Evolutionary conservation across 2,888 invertebrate species (phyloP).

Genomic region (Mayetiola destructor): DNA sequence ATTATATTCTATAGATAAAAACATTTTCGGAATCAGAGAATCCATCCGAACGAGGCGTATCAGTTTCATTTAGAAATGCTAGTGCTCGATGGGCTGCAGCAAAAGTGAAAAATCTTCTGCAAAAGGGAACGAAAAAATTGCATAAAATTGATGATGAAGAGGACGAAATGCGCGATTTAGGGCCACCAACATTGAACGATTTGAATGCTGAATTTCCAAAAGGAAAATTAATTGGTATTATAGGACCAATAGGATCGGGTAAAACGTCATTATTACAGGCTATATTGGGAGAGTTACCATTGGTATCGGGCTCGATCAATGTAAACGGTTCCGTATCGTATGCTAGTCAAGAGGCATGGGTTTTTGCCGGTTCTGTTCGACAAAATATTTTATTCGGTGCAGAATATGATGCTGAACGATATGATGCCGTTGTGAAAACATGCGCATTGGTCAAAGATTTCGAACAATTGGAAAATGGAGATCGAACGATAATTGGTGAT

Average conservation of each 20-base stretch:
- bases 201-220: slow-evolving; percentile 39
- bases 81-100: slow-evolving; percentile 35
- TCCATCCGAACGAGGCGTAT: slow-evolving; percentile 23
- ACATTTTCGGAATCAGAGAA: slow-evolving; percentile 19
- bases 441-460: slow-evolving; percentile 39
- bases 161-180: background rate
- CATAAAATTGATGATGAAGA: background rate
- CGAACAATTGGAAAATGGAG: slow-evolving; percentile 38
- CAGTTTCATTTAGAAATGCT: slow-evolving; percentile 25
- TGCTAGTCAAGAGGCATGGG: slow-evolving; percentile 76
- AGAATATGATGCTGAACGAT: slow-evolving; percentile 26
- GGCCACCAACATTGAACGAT: slow-evolving; percentile 31
- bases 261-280: slow-evolving; percentile 55
- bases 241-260: slow-evolving; percentile 63
- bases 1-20: slow-evolving; percentile 11
- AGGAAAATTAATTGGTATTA: slow-evolving; percentile 50
- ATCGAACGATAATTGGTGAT: slow-evolving; percentile 45
- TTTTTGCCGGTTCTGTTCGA: slow-evolving; percentile 57
- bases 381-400: slow-evolving; percentile 78
- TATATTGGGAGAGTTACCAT: slow-evolving; percentile 56
- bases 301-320: slow-evolving; percentile 38
- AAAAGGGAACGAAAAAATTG: background rate
- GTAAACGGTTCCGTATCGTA: slow-evolving; percentile 54
- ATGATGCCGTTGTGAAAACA: slow-evolving; percentile 32
- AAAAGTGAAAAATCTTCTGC: background rate